phyloP scores from a whole-genome alignment of 2,888 invertebrate species.

The Leistus spinibarbis region DNA sequence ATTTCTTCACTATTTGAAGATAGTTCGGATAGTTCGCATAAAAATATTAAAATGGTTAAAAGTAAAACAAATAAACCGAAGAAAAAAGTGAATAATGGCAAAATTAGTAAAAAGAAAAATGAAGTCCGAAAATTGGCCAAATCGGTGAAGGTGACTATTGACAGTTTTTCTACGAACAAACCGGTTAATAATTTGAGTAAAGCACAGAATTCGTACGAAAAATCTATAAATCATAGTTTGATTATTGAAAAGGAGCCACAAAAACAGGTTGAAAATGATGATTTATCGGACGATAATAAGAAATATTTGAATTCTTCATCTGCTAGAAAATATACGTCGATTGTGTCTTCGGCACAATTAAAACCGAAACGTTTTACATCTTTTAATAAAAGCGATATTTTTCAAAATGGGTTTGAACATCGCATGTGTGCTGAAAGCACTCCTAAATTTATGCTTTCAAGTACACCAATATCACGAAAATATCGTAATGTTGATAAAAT shows the following conservation, averaged over 20 bases:
- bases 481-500: neutral
- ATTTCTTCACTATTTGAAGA: constrained; percentile 4
- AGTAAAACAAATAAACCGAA: neutral
- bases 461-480: constrained; percentile 25
- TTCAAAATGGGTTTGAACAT: constrained; percentile 10
- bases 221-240: constrained; percentile 41
- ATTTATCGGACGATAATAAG: constrained; percentile 21
- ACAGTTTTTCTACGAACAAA: neutral
- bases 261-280: constrained; percentile 7
- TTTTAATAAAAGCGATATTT: neutral
- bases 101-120: constrained; percentile 9
- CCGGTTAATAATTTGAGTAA: neutral
- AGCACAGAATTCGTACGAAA: constrained; percentile 36
- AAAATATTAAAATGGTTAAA: neutral
- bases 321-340: constrained; percentile 24
- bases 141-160: neutral
- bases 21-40: constrained; percentile 1
- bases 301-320: neutral
- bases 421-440: constrained; percentile 26
- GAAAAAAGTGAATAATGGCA: neutral
- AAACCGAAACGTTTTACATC: neutral
- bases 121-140: neutral
- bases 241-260: constrained; percentile 40
- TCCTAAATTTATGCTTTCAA: constrained; percentile 30
- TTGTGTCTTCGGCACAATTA: constrained; percentile 7